Base-by-base conservation (phyloP, 2,113 vertebrate genomes). In the Aegotheles bennettii region DNA sequence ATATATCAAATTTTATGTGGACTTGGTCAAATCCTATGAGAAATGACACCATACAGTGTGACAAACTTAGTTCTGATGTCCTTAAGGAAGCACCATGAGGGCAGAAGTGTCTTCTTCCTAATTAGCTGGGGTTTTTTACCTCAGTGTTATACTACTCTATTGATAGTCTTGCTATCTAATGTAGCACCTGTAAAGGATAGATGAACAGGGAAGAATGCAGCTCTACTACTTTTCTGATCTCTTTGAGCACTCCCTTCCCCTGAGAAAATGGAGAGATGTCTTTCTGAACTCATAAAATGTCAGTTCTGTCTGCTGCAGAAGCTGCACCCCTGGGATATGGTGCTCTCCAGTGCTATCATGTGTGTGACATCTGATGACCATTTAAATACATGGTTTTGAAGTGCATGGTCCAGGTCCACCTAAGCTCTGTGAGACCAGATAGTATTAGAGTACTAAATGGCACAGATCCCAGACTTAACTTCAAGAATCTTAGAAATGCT, bases 311-410 rank as follows among this genome's bases (percentile, higher is more conserved):
- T 84, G 26, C 25, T 11, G 6, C 59, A 65, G 38, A 56, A 36
- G 20, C 50, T 65, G 31, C 19, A 53, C 16, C 31, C 11, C 6
- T 51, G 57, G n/a, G 33, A 10, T 19, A 33, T 2, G 0, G 2
- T 63, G 29, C 17, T 84, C 13, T 75, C 17, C 20, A 28, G 26
- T 8, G 12, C 8, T 82, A 2, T 67, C 7, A 0, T 24, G 10
- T 25, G 5, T 29, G n/a, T 48, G 51, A 16, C 47, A 81, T 68
- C 53, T 3, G 3, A 24, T 59, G 36, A 16, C 33, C 35, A 13
- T n/a, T 60, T 69, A 48, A 57, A 60, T 64, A 40, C 10, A 7
- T 31, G 24, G 35, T 12, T 86, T 84, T 57, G 75, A 80, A 79
- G 16, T 35, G 31, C 5, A 0, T 36, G n/a, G 15, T 38, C 74